Conservation (phyloP, 2,113 vertebrate genomes). For the Oncorhynchus keta region DNA sequence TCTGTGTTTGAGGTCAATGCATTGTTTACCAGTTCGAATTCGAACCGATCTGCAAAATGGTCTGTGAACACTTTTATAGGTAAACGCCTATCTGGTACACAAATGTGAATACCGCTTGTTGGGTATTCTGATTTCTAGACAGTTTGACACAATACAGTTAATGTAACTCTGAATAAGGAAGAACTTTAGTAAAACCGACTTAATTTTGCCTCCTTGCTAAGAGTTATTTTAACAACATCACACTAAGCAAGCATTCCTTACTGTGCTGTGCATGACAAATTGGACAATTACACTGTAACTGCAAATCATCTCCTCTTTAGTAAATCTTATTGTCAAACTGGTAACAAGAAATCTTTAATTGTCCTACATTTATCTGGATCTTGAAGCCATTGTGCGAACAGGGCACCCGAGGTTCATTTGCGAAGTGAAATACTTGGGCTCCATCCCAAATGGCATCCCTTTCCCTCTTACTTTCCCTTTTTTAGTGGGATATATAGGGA, state of each 20-base stretch:
- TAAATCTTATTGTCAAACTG: conserved; percentile 88
- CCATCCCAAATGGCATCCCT: too few relatives aligned
- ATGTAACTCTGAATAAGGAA: too few relatives aligned
- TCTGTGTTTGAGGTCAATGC: not conserved
- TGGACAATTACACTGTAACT: conserved; percentile 92
- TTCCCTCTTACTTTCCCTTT: too few relatives aligned
- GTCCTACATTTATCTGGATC: conserved; percentile 95
- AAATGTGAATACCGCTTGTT: too few relatives aligned
- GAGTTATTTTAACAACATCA: not conserved
- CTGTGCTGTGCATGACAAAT: conserved; percentile 57
- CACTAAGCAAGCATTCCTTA: conserved; percentile 46
- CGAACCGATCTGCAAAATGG: not conserved
- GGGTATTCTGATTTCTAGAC: too few relatives aligned
- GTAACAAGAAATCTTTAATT: conserved; percentile 95
- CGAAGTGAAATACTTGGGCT: conserved; percentile 93
- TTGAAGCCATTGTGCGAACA: conserved; percentile 93
- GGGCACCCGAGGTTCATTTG: conserved; percentile 96
- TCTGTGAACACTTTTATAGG: too few relatives aligned
- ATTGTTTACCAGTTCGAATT: not conserved
- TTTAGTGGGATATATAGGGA: too few relatives aligned
- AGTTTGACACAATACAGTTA: too few relatives aligned
- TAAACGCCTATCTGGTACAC: too few relatives aligned
- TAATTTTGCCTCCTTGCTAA: not conserved
- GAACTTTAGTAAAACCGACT: too few relatives aligned
- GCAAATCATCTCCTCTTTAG: conserved; percentile 94